Evolutionary conservation across 1,140 invertebrate genomes (phyloP).

Genomic region (Drosophila ironensis): DNA sequence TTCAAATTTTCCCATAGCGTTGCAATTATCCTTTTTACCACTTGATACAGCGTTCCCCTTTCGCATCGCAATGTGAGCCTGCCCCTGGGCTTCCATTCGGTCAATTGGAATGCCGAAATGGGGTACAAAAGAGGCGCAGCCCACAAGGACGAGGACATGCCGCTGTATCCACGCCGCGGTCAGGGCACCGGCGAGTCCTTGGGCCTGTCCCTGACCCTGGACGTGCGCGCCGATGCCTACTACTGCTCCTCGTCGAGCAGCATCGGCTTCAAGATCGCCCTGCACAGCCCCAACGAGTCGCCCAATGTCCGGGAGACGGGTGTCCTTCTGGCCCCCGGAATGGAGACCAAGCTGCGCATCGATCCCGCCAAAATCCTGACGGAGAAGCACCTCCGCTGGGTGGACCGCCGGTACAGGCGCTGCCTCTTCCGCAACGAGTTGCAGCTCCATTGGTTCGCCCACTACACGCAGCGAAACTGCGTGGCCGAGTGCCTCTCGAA

Average conservation of each 20-base stretch:
- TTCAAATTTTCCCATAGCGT: too few relatives aligned
- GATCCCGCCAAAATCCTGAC: constrained; percentile 86
- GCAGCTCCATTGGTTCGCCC: constrained; percentile 84
- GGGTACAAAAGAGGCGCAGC: constrained; percentile 84
- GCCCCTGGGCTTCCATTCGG: constrained; percentile 54
- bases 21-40: too few relatives aligned
- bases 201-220: constrained; percentile 87
- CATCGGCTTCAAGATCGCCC: constrained; percentile 87
- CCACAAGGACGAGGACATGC: constrained; percentile 41
- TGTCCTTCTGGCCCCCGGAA: constrained; percentile 86
- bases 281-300: constrained; percentile 89
- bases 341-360: constrained; percentile 86
- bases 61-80: constrained; percentile 40
- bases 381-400: constrained; percentile 83
- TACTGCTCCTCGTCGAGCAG: constrained; percentile 90
- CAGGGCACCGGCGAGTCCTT: constrained; percentile 85
- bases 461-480: constrained; percentile 84
- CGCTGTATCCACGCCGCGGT: constrained; percentile 85
- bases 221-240: constrained; percentile 88
- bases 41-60: constrained; percentile 38
- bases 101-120: constrained; percentile 89
- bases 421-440: constrained; percentile 89
- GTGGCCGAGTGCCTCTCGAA: constrained; percentile 88
- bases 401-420: constrained; percentile 85
- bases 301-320: constrained; percentile 89